Percentiles rank a stretch among this genome's conserved stretches.
Conservation (phyloP, 2,797 vertebrate genomes). For the Morelia viridis region DNA sequence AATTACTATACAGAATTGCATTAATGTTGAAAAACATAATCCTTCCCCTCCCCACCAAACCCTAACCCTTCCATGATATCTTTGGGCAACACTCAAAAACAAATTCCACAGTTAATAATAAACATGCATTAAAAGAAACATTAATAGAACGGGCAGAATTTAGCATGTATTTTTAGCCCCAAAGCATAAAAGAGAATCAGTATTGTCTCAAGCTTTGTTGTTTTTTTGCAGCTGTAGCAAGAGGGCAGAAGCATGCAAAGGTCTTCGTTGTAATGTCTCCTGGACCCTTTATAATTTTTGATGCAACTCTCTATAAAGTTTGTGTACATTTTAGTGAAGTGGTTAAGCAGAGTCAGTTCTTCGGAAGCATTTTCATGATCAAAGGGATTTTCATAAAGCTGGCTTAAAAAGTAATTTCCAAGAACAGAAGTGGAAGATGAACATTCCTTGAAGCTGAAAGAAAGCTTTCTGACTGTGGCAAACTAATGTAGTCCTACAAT, state of each 20-base stretch:
- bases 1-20: constrained; percentile 65
- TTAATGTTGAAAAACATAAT: constrained; percentile 49
- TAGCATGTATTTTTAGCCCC: constrained; percentile 23
- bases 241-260: constrained; percentile 57
- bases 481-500: background rate
- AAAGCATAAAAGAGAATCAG: constrained; percentile 39
- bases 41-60: background rate
- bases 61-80: constrained; percentile 32
- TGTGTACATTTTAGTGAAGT: constrained; percentile 5
- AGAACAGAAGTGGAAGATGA: background rate
- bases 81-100: constrained; percentile 20
- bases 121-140: constrained; percentile 47
- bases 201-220: background rate
- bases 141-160: constrained; percentile 29
- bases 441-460: background rate
- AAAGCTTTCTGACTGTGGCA: background rate
- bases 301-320: background rate
- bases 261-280: background rate
- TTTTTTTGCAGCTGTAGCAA: constrained; percentile 30
- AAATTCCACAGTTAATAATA: background rate
- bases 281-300: constrained; percentile 1
- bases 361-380: constrained; percentile 15
- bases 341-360: constrained; percentile 29
- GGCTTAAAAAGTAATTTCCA: background rate
- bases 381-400: constrained; percentile 5